phyloP scores from a whole-genome alignment of 2,888 invertebrate genomes.

The Chalcis sispes region DNA sequence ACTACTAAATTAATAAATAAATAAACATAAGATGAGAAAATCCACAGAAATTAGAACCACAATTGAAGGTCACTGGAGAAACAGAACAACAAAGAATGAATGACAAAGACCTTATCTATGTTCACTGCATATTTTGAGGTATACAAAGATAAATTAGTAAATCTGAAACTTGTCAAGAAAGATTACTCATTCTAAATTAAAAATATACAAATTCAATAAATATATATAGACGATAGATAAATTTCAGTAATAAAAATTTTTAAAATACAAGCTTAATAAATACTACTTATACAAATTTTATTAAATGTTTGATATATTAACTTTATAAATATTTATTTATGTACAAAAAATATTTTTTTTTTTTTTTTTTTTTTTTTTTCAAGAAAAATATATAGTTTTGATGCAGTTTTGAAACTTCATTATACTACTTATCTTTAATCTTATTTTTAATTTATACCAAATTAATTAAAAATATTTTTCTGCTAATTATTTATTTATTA shows the following conservation, averaged over 20 bases:
- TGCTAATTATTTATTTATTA: too few species aligned
- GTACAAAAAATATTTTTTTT: too few species aligned
- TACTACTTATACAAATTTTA: neutral
- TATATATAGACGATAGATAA: conserved; percentile 6
- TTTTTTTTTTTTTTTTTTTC: too few species aligned
- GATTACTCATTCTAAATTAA: conserved; percentile 34
- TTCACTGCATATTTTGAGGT: conserved; percentile 39
- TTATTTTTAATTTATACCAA: too few species aligned
- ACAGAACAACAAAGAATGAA: conserved; percentile 51
- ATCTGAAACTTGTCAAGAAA: conserved; percentile 38
- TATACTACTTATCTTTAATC: too few species aligned
- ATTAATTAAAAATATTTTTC: too few species aligned
- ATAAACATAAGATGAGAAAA: conserved; percentile 46
- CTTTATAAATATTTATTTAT: neutral
- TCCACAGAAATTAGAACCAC: conserved; percentile 36
- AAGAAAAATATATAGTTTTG: too few species aligned
- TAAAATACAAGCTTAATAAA: neutral
- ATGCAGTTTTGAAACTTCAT: too few species aligned
- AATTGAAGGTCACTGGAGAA: conserved; percentile 53
- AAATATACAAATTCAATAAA: conserved; percentile 9
- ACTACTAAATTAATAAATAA: conserved; percentile 42
- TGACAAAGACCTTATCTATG: conserved; percentile 45
- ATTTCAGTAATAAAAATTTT: conserved; percentile 16
- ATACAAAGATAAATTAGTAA: conserved; percentile 42
- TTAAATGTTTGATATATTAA: neutral